Evolutionary conservation across 2,797 vertebrate genomes (phyloP).

Genomic region (Australoheros facetus): DNA sequence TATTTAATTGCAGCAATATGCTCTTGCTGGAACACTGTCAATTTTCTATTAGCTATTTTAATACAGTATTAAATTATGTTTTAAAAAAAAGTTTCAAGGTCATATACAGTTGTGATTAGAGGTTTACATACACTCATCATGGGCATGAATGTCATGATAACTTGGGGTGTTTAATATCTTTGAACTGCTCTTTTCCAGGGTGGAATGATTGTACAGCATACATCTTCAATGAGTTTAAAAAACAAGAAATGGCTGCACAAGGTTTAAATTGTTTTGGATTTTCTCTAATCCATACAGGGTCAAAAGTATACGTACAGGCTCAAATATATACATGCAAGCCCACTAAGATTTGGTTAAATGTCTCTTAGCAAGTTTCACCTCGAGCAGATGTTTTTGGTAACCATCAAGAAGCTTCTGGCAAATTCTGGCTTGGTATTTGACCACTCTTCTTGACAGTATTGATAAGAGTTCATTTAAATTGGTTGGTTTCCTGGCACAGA

Average conservation of each 20-base stretch:
- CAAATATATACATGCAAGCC: no score
- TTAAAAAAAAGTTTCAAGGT: background rate
- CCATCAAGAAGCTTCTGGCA: background rate
- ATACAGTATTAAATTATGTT: slow-evolving; percentile 27
- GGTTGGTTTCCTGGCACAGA: background rate
- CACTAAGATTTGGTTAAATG: background rate
- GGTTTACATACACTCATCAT: background rate
- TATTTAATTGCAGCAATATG: slow-evolving; percentile 51
- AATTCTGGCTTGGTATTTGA: background rate
- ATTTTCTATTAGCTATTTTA: slow-evolving; percentile 22
- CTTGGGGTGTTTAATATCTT: background rate
- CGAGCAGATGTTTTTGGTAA: background rate
- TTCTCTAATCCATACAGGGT: no score
- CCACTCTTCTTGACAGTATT: no score
- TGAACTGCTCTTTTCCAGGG: no score
- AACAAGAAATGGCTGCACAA: no score
- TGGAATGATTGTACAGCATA: no score
- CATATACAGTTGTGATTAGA: background rate
- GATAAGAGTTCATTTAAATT: background rate
- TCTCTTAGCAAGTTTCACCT: background rate
- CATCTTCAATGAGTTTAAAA: no score
- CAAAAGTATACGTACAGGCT: no score
- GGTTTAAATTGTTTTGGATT: no score
- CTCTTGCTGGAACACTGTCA: slow-evolving; percentile 19
- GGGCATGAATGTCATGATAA: background rate